Evolutionary conservation across 2,888 invertebrate genomes (phyloP), one percentile per base, ranked within the genome.

Genomic region (Tipula unca): DNA sequence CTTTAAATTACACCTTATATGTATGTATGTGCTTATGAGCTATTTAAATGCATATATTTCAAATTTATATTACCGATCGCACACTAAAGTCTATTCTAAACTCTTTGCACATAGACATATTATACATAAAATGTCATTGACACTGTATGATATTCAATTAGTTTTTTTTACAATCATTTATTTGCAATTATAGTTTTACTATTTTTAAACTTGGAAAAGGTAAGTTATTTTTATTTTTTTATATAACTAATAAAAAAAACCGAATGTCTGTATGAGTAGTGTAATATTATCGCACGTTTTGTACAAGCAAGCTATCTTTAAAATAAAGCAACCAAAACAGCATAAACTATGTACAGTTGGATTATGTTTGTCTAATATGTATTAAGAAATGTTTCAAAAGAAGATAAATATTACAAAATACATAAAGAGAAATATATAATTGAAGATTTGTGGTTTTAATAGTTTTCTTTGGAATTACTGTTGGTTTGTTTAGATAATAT

Each of bases 391-490:
- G 69, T 69, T 69, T 69, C 25, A 25, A 69, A 69, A 69, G 20
- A 69, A 25, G 20, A 69, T 69, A 69, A 69, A 69, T 69, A 69
- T 69, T 69, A 69, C 69, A 25, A 54, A 13, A 54, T 54, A 54
- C 17, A 54, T 3, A 54, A 17, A 54, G 25, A 69, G 69, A 69
- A 69, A 69, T 20, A 17, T 17, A 10, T 8, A 69, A 69, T 69
- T 69, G 48, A 69, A 69, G 69, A 69, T 69, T 69, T 69, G 69
- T 69, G 69, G 25, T 69, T 69, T 69, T 69, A 69, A 69, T 69
- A 69, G 69, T 69, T 69, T 25, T 69, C 25, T 69, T 69, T 69
- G 25, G 10, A 69, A 25, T 69, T 69, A 69, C 25, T 10, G 69
- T 69, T 69, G 25, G 25, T 69, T 48, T 48, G 48, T 48, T 54